These are phyloP conservation scores for Plebejus anna DNA, from an alignment of 2,888 invertebrate species.

Conservation along the genomic window DNA sequence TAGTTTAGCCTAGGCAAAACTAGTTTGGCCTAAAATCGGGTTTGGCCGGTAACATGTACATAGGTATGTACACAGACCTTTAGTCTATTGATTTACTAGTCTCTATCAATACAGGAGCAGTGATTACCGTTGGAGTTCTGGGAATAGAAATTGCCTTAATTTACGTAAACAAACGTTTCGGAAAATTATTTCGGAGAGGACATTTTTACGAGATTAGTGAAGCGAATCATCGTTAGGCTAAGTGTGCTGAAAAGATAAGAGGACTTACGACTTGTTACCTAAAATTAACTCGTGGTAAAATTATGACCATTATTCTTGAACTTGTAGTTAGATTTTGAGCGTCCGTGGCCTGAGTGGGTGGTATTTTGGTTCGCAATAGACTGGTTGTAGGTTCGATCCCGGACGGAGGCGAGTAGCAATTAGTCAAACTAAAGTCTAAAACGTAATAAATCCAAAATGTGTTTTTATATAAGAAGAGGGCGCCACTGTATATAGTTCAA, in stretches of 20 bases:
- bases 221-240: background rate
- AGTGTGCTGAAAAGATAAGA: background rate
- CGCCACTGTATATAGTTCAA: too few species aligned
- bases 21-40: too few species aligned
- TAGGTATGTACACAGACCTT: background rate
- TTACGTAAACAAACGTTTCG: constrained; percentile 10
- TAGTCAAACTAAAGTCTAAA: too few species aligned
- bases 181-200: background rate
- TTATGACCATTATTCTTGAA: background rate
- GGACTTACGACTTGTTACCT: background rate
- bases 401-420: too few species aligned
- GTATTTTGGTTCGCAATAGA: too few species aligned
- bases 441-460: too few species aligned
- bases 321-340: too few species aligned
- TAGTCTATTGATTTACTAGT: background rate
- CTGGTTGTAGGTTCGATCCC: too few species aligned
- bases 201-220: constrained; percentile 12
- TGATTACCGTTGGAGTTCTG: background rate
- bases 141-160: constrained; percentile 25
- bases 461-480: too few species aligned
- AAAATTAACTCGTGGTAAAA: background rate
- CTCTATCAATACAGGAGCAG: background rate
- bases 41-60: too few species aligned
- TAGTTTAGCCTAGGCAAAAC: too few species aligned
- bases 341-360: too few species aligned